Evolutionary conservation across 2,797 vertebrate genomes (phyloP).

Genomic region (Lepilemur septentrionalis): DNA sequence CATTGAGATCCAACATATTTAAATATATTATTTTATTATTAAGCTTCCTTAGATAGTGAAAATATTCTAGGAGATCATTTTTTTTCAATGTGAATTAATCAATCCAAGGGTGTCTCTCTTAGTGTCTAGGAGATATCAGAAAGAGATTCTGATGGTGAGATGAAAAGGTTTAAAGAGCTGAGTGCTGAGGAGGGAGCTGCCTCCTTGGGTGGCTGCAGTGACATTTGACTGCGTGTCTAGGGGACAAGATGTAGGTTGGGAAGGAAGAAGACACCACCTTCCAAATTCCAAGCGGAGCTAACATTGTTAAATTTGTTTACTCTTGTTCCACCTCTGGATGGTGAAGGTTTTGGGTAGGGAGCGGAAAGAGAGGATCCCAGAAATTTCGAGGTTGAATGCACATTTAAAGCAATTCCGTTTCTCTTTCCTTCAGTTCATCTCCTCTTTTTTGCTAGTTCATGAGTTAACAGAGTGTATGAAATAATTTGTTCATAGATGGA

Average conservation of each 20-base stretch:
- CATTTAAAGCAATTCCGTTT: neutral
- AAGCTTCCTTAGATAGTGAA: neutral
- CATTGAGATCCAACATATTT: neutral
- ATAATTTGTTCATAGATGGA: neutral
- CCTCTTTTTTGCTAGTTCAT: neutral
- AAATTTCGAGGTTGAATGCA: neutral
- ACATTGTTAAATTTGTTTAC: neutral
- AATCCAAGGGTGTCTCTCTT: neutral
- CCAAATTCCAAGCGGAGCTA: neutral
- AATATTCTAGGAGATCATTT: neutral
- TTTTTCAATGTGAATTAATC: neutral
- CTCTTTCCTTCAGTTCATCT: neutral
- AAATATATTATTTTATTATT: neutral
- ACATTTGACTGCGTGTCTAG: no score
- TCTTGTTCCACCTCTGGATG: neutral
- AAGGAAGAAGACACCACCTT: neutral
- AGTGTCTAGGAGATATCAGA: neutral
- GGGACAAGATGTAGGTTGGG: neutral
- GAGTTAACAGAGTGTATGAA: neutral
- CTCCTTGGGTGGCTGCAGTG: fast-evolving
- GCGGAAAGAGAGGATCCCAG: no score
- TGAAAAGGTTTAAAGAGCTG: neutral
- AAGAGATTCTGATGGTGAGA: neutral
- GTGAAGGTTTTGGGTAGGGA: neutral
- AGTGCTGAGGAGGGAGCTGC: neutral